Evolutionary conservation across 1,140 invertebrate species (phyloP).

Genomic region (Drosophila ambigua): DNA sequence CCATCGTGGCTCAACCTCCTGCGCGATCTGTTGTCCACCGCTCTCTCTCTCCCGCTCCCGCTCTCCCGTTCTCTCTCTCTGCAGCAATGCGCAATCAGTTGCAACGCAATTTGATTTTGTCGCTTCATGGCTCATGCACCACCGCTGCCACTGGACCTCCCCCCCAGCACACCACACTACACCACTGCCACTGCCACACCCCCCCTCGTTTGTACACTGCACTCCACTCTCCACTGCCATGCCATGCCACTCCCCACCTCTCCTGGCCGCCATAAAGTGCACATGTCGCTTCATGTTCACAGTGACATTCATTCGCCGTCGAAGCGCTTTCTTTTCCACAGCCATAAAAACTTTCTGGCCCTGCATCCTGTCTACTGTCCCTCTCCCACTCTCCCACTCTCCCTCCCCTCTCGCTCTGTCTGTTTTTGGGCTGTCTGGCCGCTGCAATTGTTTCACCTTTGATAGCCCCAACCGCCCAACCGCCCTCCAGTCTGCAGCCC

Average conservation of each 20-base stretch:
- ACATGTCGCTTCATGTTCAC: conserved; percentile 81
- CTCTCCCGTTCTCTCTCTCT: neutral
- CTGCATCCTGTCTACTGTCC: conserved; percentile 5
- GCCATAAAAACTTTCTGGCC: conserved; percentile 71
- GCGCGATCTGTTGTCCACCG: neutral
- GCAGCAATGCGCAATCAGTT: conserved; percentile 77
- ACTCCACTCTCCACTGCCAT: neutral
- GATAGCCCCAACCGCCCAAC: conserved; percentile 6
- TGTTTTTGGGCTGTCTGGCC: conserved; percentile 31
- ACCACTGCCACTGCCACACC: neutral
- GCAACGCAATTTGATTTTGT: conserved; percentile 81
- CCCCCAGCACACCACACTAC: neutral
- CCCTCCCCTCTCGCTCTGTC: conserved; percentile 36
- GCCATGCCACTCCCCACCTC: conserved; percentile 21
- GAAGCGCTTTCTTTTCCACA: conserved; percentile 68
- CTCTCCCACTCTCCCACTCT: neutral
- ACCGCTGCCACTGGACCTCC: neutral
- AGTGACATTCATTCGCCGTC: conserved; percentile 82
- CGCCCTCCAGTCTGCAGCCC: too few relatives aligned
- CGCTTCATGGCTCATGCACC: conserved; percentile 73
- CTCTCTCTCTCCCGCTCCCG: neutral
- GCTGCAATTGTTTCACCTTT: conserved; percentile 65
- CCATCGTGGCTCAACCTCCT: too few relatives aligned
- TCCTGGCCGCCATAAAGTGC: conserved; percentile 75
- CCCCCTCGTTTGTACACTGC: too few relatives aligned